Evolutionary conservation across 2,113 vertebrate species (phyloP).

Genomic region (Ranitomeya variabilis): DNA sequence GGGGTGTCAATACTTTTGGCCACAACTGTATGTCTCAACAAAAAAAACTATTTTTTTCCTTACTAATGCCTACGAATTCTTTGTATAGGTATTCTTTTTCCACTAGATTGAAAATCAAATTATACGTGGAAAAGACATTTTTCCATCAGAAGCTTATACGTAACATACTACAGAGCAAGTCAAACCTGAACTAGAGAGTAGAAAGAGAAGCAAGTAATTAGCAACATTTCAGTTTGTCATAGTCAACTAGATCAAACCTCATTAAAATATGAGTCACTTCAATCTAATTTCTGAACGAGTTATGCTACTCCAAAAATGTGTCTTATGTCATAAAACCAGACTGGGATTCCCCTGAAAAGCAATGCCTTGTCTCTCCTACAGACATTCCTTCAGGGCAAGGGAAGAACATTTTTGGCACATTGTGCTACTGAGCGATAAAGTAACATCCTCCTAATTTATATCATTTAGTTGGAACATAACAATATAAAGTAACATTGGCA

Average conservation of each 20-base stretch:
- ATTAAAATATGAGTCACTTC: neutral
- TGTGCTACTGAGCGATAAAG: neutral
- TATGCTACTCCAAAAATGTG: neutral
- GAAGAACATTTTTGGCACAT: slow-evolving; percentile 11
- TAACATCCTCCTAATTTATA: slow-evolving; percentile 12
- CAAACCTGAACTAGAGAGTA: neutral
- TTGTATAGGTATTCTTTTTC: no score
- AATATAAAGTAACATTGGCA: neutral
- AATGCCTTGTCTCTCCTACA: slow-evolving; percentile 17
- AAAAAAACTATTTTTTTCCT: no score
- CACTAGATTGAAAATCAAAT: no score
- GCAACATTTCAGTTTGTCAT: no score
- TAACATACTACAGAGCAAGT: neutral
- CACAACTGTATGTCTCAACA: no score
- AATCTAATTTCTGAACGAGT: neutral
- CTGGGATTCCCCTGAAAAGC: slow-evolving; percentile 33
- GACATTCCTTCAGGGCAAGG: slow-evolving; percentile 7
- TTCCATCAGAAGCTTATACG: neutral
- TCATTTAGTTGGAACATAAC: neutral
- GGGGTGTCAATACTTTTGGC: no score
- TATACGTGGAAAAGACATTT: no score
- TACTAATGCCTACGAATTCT: no score
- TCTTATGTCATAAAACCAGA: slow-evolving; percentile 28
- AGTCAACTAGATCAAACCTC: neutral
- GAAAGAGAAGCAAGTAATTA: neutral